phyloP scores from a whole-genome alignment of 23 tunicate genomes.

The Ciona savignyi region DNA sequence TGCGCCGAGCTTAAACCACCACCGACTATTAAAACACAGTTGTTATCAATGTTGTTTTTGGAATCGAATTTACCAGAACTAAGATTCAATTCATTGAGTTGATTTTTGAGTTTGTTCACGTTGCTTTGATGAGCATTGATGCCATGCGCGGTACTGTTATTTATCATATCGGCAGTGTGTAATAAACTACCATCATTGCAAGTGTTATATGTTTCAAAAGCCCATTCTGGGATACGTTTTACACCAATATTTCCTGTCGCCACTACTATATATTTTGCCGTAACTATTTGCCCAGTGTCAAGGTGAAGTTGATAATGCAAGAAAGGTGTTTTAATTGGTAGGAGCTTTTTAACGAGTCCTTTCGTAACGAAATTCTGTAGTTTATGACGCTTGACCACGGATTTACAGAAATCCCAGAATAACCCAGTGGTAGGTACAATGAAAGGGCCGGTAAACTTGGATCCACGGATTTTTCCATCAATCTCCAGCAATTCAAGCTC shows the following conservation, averaged over 20 bases:
- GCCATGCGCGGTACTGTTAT: background rate
- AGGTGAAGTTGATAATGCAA: background rate
- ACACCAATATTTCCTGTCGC: constrained; percentile 3
- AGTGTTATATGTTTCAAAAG: background rate
- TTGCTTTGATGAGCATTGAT: background rate
- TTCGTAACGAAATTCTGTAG: constrained; percentile 1
- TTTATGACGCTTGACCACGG: background rate
- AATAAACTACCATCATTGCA: background rate
- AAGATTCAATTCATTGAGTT: background rate
- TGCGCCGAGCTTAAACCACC: constrained; percentile 17
- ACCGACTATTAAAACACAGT: constrained; percentile 2
- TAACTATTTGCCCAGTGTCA: background rate
- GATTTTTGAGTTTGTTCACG: background rate
- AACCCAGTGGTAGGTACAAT: constrained; percentile 6
- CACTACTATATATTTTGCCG: constrained; percentile 5
- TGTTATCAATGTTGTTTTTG: background rate
- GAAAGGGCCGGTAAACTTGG: constrained; percentile 10
- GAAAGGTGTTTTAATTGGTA: background rate
- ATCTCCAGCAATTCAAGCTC: constrained; percentile 14
- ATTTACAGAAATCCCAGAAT: constrained; percentile 11
- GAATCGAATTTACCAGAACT: no score
- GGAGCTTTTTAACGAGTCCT: background rate
- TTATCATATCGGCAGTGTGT: constrained; percentile 5
- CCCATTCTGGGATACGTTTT: constrained; percentile 14
- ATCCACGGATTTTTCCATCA: background rate